Base-by-base conservation (phyloP, 2,113 vertebrate genomes). In the Daphoenositta chrysoptera region DNA sequence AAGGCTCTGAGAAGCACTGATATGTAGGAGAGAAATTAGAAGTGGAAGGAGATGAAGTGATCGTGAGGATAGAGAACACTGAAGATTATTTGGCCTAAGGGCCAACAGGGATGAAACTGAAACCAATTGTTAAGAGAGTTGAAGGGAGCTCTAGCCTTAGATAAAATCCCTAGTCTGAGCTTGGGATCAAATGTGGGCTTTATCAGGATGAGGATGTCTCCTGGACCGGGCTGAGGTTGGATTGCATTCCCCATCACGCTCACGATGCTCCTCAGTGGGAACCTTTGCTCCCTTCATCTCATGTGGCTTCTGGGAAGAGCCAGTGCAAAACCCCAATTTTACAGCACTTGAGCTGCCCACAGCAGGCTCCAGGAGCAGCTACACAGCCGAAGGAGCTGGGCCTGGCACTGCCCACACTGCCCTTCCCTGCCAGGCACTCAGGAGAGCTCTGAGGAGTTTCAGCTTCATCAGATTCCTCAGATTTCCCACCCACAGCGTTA, bases 21-120 rank as follows among this genome's bases (percentile, higher is more conserved):
- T 77, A 80, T 10, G 70, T 51, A 78, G 79, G 75, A 75, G 27
- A 88, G 47, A 83, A 90, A 89, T 93, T 63, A 94, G 60, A 85
- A 88, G 47, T 44, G 27, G 68, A 91, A 92, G 30, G 33, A 90
- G 75, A 87, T 47, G 15, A 86, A 58, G 27, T 11, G 75, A 91
- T 91, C 40, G 5, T 9, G 48, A 58, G n/a, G 66, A 45, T 27
- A 57, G 40, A 82, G 57, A 85, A 57, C 31, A 69, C 0, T 37
- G n/a, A 65, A 79, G 48, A 85, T 83, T 91, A 72, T 76, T 82
- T 4, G 1, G 57, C 76, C 61, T 65, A 75, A 71, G 45, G 60
- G 45, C 45, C 82, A 73, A 27, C 11, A 58, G 69, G 48, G 21
- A 65, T 53, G 69, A 79, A 89, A 60, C 11, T 24, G 6, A 92